Evolutionary conservation across 2,113 vertebrate species (phyloP).

Genomic region (Promerops cafer): DNA sequence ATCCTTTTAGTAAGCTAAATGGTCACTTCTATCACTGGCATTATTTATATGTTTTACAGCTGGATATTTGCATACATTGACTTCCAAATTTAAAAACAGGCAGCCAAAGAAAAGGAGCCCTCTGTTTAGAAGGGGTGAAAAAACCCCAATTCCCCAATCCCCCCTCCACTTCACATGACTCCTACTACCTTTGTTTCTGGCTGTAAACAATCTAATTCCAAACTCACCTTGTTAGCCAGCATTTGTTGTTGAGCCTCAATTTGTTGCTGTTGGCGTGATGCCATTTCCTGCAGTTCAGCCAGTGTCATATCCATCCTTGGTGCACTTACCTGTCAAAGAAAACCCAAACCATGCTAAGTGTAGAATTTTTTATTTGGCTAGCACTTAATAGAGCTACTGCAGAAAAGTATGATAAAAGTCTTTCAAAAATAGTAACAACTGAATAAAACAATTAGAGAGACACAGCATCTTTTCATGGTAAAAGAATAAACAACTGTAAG

Average conservation of each 20-base stretch:
- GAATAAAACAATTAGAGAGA: neutral
- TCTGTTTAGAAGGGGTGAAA: neutral
- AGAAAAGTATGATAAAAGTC: neutral
- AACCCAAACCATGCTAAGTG: neutral
- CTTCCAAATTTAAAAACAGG: neutral
- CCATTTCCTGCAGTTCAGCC: conserved; percentile 96
- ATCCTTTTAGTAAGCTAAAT: neutral
- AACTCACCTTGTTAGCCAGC: conserved; percentile 87
- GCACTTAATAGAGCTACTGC: neutral
- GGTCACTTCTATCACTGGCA: neutral
- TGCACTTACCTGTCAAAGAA: conserved; percentile 73
- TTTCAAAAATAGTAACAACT: neutral
- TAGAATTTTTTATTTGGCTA: neutral
- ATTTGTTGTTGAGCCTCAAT: conserved; percentile 94
- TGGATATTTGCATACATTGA: neutral
- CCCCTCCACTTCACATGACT: neutral
- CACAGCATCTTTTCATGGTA: neutral
- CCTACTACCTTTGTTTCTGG: neutral
- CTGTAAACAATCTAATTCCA: neutral
- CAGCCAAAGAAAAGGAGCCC: neutral
- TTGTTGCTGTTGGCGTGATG: conserved; percentile 93
- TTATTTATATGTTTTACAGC: neutral
- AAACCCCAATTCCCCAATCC: neutral
- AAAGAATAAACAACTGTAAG: neutral
- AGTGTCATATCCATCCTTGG: conserved; percentile 95